Evolutionary conservation across 2,888 invertebrate genomes (phyloP).

Genomic region (Pycnomerus fuliginosus): DNA sequence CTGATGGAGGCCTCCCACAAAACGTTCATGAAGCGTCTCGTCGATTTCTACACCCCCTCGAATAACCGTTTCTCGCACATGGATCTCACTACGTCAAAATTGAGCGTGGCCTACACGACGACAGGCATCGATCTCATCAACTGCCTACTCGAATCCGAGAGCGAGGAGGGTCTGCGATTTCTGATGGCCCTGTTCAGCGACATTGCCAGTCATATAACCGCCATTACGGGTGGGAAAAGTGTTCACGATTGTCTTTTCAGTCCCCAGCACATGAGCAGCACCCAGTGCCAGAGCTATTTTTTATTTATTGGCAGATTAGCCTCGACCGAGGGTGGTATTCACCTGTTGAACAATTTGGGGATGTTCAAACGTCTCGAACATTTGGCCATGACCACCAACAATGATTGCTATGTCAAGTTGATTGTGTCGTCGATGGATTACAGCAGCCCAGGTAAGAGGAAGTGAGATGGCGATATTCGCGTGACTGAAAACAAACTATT

Average conservation of each 20-base stretch:
- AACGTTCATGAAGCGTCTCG: slow-evolving; percentile 71
- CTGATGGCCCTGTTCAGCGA: slow-evolving; percentile 79
- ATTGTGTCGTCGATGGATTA: slow-evolving; percentile 92
- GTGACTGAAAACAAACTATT: no score
- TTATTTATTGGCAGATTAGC: slow-evolving; percentile 87
- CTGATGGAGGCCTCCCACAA: slow-evolving; percentile 67
- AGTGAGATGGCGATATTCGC: no score
- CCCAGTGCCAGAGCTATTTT: slow-evolving; percentile 93
- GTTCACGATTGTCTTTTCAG: slow-evolving; percentile 87
- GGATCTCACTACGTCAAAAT: slow-evolving; percentile 64
- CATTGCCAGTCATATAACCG: slow-evolving; percentile 71
- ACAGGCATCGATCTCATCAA: slow-evolving; percentile 74
- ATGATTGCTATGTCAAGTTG: slow-evolving; percentile 91
- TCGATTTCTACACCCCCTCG: slow-evolving; percentile 84
- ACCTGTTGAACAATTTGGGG: slow-evolving; percentile 70
- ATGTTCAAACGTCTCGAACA: slow-evolving; percentile 79
- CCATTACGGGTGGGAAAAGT: slow-evolving; percentile 71
- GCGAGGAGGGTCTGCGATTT: slow-evolving; percentile 53
- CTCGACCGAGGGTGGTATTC: slow-evolving; percentile 67
- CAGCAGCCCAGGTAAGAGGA: slow-evolving; percentile 67
- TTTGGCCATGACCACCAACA: slow-evolving; percentile 77
- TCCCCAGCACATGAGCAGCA: slow-evolving; percentile 83
- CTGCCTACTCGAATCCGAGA: slow-evolving; percentile 59
- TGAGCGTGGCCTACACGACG: slow-evolving; percentile 64
- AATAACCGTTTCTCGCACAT: slow-evolving; percentile 84